Conservation (phyloP, 2,113 vertebrate species). For the Machaerirhynchus nigripectus region DNA sequence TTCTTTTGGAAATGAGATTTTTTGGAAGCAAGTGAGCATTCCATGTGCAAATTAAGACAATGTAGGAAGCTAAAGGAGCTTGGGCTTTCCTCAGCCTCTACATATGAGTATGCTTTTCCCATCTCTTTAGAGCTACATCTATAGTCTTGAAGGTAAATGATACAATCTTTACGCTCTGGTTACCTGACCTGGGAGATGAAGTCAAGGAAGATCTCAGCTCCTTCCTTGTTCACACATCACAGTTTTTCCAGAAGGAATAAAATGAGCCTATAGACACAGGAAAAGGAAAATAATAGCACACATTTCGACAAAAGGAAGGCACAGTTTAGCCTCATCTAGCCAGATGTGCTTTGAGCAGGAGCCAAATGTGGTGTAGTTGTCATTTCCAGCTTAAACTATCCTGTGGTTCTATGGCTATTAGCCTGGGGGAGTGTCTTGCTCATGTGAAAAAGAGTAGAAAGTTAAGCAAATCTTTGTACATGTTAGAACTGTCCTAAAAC, state of each 20-base stretch:
- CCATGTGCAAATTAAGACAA: not conserved
- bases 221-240: not conserved
- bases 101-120: not conserved
- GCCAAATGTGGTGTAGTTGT: not conserved
- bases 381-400: not conserved
- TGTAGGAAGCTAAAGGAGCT: not conserved
- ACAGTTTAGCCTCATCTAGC: not conserved
- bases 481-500: not conserved
- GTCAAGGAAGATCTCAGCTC: not conserved
- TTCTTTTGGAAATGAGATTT: not conserved
- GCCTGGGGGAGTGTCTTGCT: not conserved
- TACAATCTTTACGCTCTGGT: not conserved
- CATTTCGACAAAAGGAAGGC: not conserved
- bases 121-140: not conserved
- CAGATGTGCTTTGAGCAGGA: not conserved
- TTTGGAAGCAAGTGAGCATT: not conserved
- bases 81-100: not conserved
- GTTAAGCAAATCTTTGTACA: not conserved
- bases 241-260: not conserved
- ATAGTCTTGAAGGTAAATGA: not conserved
- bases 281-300: not conserved
- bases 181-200: not conserved
- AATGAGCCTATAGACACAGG: not conserved
- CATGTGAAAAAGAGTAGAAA: not conserved
- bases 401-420: not conserved